A percentile compares a stretch with the other conserved stretches of the same genome.
phyloP scores from a whole-genome alignment of 64 coral and sea anemone species.

The Stylophora pistillata region DNA sequence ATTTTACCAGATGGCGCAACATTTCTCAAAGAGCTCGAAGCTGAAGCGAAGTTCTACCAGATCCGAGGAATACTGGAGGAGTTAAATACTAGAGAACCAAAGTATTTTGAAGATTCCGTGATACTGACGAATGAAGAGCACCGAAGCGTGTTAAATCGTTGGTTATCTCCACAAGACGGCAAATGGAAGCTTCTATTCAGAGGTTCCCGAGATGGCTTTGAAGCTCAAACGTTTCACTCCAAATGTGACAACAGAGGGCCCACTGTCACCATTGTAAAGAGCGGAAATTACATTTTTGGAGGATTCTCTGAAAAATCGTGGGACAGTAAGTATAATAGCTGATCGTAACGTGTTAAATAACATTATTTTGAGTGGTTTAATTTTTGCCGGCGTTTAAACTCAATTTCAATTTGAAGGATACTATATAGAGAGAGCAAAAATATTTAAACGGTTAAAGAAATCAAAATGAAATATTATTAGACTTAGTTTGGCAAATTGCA shows the following conservation, averaged over 20 bases:
- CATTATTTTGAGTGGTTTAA: too few species aligned
- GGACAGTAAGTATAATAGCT: slow-evolving; percentile 54
- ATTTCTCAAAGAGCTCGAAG: slow-evolving; percentile 6
- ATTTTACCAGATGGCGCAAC: slow-evolving; percentile 16
- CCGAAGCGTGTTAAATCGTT: too few species aligned
- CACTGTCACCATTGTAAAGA: slow-evolving; percentile 28
- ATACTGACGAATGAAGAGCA: neutral
- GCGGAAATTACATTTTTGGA: slow-evolving; percentile 44
- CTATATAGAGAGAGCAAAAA: too few species aligned
- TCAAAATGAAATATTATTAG: too few species aligned
- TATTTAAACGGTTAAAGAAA: too few species aligned
- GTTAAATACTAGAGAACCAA: neutral
- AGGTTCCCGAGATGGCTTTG: slow-evolving; percentile 28
- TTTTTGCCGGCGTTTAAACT: too few species aligned
- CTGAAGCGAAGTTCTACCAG: too few species aligned
- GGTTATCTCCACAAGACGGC: neutral
- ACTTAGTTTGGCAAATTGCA: too few species aligned
- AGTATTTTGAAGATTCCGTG: neutral
- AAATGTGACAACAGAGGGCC: too few species aligned
- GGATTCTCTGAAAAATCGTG: slow-evolving; percentile 36
- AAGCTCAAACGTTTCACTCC: slow-evolving; percentile 30
- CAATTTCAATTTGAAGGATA: too few species aligned
- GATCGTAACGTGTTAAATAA: too few species aligned
- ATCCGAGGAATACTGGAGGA: neutral
- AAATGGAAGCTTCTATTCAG: neutral